Conservation (phyloP, 2,888 invertebrate genomes). For the Deroplatys truncata region DNA sequence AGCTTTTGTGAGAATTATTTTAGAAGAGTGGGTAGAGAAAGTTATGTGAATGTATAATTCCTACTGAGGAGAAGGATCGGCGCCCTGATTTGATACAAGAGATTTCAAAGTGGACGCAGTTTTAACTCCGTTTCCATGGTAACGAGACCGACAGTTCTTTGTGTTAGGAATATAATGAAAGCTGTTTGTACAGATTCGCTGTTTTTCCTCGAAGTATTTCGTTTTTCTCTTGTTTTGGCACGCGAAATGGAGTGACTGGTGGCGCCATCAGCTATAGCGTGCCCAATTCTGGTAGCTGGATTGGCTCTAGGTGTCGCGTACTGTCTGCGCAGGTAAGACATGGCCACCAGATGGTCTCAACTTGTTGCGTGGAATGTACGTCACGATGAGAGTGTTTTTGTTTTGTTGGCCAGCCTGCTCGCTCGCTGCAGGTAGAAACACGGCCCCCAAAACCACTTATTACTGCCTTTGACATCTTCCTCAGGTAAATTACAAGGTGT, state of each 20-base stretch:
- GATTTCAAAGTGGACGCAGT: too few relatives aligned
- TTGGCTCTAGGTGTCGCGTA: too few relatives aligned
- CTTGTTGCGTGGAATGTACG: slow-evolving; percentile 2
- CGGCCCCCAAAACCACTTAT: slow-evolving; percentile 29
- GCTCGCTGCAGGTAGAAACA: neutral
- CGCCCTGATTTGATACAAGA: too few relatives aligned
- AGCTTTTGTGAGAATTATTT: too few relatives aligned
- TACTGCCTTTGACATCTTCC: slow-evolving; percentile 30
- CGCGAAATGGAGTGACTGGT: neutral
- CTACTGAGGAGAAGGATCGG: too few relatives aligned
- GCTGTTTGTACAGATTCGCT: neutral
- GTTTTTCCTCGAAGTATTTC: neutral
- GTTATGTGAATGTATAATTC: too few relatives aligned
- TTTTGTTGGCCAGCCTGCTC: neutral
- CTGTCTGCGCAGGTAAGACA: too few relatives aligned
- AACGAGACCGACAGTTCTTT: neutral
- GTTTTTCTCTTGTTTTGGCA: neutral
- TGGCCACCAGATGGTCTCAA: neutral
- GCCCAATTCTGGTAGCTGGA: neutral
- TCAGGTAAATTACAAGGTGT: slow-evolving; percentile 29
- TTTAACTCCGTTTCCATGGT: too few relatives aligned
- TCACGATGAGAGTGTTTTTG: neutral
- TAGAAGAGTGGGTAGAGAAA: too few relatives aligned
- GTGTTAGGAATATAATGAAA: neutral
- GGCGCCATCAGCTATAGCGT: neutral